Conservation (phyloP, 2,888 invertebrate species). For the Geotrupes spiniger region DNA sequence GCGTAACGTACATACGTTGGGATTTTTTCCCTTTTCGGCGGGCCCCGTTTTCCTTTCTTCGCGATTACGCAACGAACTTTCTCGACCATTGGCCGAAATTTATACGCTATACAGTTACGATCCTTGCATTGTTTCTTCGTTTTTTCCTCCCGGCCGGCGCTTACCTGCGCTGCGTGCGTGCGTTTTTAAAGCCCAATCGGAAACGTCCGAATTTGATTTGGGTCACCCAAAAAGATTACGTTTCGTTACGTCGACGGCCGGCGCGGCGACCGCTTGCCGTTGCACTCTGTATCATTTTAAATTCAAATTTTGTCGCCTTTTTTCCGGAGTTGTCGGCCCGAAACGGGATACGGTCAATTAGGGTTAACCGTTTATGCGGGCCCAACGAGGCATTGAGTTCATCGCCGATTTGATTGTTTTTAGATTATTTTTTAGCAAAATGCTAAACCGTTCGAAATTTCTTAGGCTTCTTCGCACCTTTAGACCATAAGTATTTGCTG, state of each 20-base stretch:
- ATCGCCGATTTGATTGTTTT: too few relatives aligned
- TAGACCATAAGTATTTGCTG: too few relatives aligned
- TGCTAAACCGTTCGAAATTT: too few relatives aligned
- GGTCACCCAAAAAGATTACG: constrained; percentile 9
- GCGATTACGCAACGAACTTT: constrained; percentile 4
- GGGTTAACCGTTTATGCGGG: too few relatives aligned
- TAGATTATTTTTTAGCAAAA: too few relatives aligned
- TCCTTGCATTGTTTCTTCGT: neutral
- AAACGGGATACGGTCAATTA: too few relatives aligned
- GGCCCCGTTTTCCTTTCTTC: too few relatives aligned
- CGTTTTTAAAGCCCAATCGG: constrained; percentile 2
- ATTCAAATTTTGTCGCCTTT: constrained; percentile 2
- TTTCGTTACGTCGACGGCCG: neutral
- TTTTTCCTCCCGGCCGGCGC: neutral
- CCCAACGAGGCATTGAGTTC: too few relatives aligned
- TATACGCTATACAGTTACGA: constrained; percentile 12
- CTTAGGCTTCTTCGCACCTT: too few relatives aligned
- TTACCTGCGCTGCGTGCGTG: neutral
- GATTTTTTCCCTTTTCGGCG: too few relatives aligned
- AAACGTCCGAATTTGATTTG: constrained; percentile 8
- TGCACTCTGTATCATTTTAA: constrained; percentile 1
- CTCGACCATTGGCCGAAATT: constrained; percentile 8
- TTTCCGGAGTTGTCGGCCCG: neutral
- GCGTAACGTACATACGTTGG: too few relatives aligned
- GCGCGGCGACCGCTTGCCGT: neutral